Conservation (phyloP, 2,888 invertebrate species). For the Teleiodes luculella region DNA sequence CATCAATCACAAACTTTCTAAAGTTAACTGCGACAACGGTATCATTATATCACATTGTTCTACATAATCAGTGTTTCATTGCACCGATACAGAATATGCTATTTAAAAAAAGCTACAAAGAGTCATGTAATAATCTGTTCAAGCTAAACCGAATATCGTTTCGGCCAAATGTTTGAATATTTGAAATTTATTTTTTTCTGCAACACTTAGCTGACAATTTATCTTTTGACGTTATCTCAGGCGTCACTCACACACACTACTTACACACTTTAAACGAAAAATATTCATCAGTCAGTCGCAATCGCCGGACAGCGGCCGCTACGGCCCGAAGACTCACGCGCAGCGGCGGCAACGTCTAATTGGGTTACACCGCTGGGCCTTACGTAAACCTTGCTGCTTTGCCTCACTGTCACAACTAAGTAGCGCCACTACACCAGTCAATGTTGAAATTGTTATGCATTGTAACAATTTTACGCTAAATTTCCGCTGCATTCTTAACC, state of each 20-base stretch:
- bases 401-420: conserved; percentile 58
- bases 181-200: too few species aligned
- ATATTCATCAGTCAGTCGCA: conserved; percentile 8
- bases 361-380: conserved; percentile 57
- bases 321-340: conserved; percentile 23
- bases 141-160: too few species aligned
- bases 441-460: conserved; percentile 50
- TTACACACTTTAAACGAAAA: not conserved
- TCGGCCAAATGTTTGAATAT: too few species aligned
- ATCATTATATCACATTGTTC: conserved; percentile 4
- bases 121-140: not conserved
- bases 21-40: conserved; percentile 13
- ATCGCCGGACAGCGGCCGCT: conserved; percentile 9
- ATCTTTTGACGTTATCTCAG: too few species aligned
- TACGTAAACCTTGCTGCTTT: too few species aligned
- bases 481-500: conserved; percentile 10
- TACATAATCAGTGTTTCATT: not conserved
- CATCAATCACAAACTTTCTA: conserved; percentile 46
- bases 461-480: conserved; percentile 26
- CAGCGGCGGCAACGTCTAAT: conserved; percentile 48
- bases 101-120: not conserved
- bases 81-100: not conserved
- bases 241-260: too few species aligned
- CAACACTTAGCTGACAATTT: too few species aligned
- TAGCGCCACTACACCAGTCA: conserved; percentile 21